A percentile compares a stretch with the other conserved stretches of the same genome.
Evolutionary conservation across 1,140 invertebrate species (phyloP).

Genomic region (Brachionus manjavacas): DNA sequence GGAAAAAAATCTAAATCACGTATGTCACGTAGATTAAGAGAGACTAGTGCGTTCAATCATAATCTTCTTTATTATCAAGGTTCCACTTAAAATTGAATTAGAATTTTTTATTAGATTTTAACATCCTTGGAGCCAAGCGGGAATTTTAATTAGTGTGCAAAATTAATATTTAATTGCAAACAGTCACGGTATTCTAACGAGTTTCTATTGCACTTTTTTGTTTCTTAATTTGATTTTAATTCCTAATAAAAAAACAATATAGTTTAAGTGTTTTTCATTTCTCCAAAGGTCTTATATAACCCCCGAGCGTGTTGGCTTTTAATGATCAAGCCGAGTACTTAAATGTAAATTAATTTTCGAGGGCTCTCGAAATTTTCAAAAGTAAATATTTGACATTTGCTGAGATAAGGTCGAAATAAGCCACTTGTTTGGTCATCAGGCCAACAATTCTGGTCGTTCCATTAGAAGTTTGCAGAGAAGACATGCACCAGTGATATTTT

Average conservation of each 20-base stretch:
- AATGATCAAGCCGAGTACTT: background rate
- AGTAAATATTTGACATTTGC: background rate
- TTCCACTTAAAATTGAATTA: background rate
- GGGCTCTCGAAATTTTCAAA: background rate
- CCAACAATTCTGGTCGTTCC: background rate
- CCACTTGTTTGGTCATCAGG: background rate
- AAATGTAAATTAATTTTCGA: background rate
- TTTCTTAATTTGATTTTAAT: slow-evolving; percentile 3
- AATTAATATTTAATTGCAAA: slow-evolving; percentile 13
- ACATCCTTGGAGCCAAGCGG: background rate
- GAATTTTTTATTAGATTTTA: background rate
- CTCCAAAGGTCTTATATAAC: background rate
- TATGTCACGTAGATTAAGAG: slow-evolving; percentile 9
- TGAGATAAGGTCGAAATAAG: background rate
- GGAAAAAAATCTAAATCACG: background rate
- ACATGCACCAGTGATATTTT: background rate
- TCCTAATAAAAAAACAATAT: background rate
- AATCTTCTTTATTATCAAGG: background rate
- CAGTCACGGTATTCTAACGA: slow-evolving; percentile 14
- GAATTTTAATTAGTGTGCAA: slow-evolving; percentile 1
- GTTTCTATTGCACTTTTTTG: background rate
- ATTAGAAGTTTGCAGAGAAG: background rate
- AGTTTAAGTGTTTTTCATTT: background rate
- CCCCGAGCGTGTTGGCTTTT: background rate
- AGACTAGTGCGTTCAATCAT: background rate